These are phyloP conservation scores for Platysteira castanea DNA, from an alignment of 2,113 vertebrate genomes.

Conservation along the genomic window DNA sequence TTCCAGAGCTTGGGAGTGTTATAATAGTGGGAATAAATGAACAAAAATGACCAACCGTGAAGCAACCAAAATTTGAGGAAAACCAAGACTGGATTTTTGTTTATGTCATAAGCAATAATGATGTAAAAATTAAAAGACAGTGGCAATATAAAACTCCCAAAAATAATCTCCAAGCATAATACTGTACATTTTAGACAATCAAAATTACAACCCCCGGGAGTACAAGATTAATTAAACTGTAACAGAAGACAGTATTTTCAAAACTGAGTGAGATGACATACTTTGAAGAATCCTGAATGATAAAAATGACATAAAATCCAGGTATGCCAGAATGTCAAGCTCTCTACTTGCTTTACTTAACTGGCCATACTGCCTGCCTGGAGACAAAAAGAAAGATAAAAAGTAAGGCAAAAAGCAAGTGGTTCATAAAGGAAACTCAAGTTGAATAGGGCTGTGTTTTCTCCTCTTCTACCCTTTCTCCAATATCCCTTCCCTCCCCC, in stretches of 20 bases:
- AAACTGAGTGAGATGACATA: not conserved
- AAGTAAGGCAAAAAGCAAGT: not conserved
- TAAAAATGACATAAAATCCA: not conserved
- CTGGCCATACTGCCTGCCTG: not conserved
- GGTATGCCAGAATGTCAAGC: not conserved
- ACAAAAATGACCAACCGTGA: not conserved
- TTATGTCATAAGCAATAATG: not conserved
- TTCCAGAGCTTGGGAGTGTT: not conserved
- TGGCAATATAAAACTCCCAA: not conserved
- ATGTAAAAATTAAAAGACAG: not conserved
- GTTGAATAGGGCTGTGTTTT: not conserved
- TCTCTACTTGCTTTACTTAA: not conserved
- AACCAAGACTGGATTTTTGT: not conserved
- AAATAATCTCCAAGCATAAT: not conserved
- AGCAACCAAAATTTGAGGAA: not conserved
- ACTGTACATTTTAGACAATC: not conserved
- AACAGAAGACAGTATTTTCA: not conserved
- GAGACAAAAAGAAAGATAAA: not conserved
- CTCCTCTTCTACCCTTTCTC: not conserved
- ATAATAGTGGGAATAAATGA: not conserved
- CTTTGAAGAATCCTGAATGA: not conserved
- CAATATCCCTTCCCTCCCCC: not conserved
- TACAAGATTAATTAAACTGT: conserved; percentile 1
- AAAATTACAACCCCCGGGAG: not conserved
- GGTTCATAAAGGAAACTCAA: not conserved